A percentile compares a stretch with the other conserved stretches of the same genome.
Conservation (phyloP, 2,888 invertebrate species). For the Apamea anceps region DNA sequence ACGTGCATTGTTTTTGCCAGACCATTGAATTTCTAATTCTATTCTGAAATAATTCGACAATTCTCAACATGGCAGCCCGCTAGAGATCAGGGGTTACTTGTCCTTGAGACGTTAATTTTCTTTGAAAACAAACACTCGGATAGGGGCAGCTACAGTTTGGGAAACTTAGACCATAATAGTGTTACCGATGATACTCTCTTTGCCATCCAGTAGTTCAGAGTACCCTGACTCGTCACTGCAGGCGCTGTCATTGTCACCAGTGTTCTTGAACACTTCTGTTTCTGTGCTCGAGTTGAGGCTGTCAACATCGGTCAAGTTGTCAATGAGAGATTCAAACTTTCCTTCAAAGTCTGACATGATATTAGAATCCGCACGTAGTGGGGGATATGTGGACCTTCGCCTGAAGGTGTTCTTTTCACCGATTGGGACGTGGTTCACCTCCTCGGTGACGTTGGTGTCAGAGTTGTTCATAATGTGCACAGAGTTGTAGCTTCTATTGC, state of each 20-base stretch:
- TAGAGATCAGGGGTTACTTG: conserved; percentile 48
- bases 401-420: conserved; percentile 86
- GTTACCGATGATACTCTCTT: conserved; percentile 87
- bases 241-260: conserved; percentile 93
- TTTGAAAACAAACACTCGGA: conserved; percentile 57
- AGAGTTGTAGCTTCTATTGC: conserved; percentile 74
- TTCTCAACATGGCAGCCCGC: conserved; percentile 59
- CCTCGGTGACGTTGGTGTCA: conserved; percentile 67
- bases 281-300: conserved; percentile 84
- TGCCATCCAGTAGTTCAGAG: conserved; percentile 93
- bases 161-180: conserved; percentile 87
- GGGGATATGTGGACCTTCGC: conserved; percentile 87
- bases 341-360: conserved; percentile 79
- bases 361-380: conserved; percentile 76
- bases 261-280: conserved; percentile 87
- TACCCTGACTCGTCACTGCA: conserved; percentile 98
- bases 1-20: conserved; percentile 70
- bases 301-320: conserved; percentile 84
- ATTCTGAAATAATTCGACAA: conserved; percentile 50
- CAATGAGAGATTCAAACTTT: conserved; percentile 85
- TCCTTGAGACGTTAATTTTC: conserved; percentile 59
- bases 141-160: conserved; percentile 36
- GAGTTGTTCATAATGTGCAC: conserved; percentile 67
- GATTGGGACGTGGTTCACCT: conserved; percentile 87
- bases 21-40: conserved; percentile 60